Percentiles rank a stretch among this genome's conserved stretches.
Conservation (phyloP, 2,113 vertebrate genomes). For the Antechinus stuartii region DNA sequence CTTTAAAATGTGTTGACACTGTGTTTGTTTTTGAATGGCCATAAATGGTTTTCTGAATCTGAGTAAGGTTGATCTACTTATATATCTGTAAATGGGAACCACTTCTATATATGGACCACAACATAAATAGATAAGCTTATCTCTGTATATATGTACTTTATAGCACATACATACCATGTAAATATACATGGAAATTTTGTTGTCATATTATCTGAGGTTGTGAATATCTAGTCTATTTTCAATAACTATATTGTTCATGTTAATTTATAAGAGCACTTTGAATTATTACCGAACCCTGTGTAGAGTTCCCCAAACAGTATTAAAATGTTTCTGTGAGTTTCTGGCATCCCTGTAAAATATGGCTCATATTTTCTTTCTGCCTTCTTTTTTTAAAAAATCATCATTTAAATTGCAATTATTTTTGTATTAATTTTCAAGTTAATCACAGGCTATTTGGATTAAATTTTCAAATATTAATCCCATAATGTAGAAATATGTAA, state of each 20-base stretch:
- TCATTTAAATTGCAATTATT: neutral
- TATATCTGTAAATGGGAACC: neutral
- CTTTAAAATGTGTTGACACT: neutral
- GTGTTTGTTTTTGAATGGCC: neutral
- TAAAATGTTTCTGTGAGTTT: neutral
- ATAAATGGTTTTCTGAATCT: neutral
- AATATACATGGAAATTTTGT: neutral
- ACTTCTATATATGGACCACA: neutral
- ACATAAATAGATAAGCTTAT: neutral
- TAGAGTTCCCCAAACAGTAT: neutral
- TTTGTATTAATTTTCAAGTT: neutral
- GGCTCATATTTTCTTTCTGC: neutral
- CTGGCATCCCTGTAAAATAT: neutral
- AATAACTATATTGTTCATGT: neutral
- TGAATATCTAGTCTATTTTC: neutral
- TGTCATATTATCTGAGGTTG: neutral
- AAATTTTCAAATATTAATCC: neutral
- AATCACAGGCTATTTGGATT: neutral
- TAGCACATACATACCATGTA: neutral
- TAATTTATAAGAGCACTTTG: neutral
- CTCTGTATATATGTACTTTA: neutral
- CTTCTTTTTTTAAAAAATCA: neutral
- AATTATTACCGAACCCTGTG: neutral
- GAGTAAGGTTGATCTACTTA: neutral
- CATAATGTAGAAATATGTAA: neutral